Percentiles rank a stretch among this genome's conserved stretches.
phyloP scores from a whole-genome alignment of 2,113 vertebrate genomes.

The Paramisgurnus dabryanus region DNA sequence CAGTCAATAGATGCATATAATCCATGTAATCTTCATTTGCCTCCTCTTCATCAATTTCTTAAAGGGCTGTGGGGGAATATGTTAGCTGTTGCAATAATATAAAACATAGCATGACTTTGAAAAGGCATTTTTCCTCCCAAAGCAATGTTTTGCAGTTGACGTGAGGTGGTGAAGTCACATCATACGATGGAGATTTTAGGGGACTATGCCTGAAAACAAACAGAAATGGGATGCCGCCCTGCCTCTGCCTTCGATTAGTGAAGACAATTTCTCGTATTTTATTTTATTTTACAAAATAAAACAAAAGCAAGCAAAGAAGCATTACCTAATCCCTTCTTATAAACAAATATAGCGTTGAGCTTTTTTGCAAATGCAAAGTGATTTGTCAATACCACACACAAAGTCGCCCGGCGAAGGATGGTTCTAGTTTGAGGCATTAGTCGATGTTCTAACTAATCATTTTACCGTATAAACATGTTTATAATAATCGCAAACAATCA shows the following conservation, averaged over 20 bases:
- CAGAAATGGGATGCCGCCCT: slow-evolving; percentile 61
- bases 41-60: slow-evolving; percentile 80
- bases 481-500: not conserved
- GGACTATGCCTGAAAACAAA: slow-evolving; percentile 87
- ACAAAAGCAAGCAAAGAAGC: slow-evolving; percentile 16
- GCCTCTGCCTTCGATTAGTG: slow-evolving; percentile 16
- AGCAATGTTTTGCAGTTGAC: slow-evolving; percentile 74
- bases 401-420: slow-evolving; percentile 13
- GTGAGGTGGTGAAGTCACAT: slow-evolving; percentile 80
- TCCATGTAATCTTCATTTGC: slow-evolving; percentile 84
- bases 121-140: slow-evolving; percentile 12
- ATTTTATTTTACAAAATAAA: not conserved
- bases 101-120: slow-evolving; percentile 80
- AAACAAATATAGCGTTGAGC: slow-evolving; percentile 32
- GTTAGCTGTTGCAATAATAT: slow-evolving; percentile 87
- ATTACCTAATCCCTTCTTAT: slow-evolving; percentile 42
- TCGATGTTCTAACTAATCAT: slow-evolving; percentile 4
- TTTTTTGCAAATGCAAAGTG: slow-evolving; percentile 16
- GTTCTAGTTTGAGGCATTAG: slow-evolving; percentile 25
- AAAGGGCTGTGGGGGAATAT: slow-evolving; percentile 88
- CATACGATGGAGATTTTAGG: slow-evolving; percentile 78
- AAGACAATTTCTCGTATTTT: not conserved
- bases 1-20: slow-evolving; percentile 81
- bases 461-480: slow-evolving; percentile 16
- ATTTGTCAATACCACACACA: slow-evolving; percentile 39